These are phyloP conservation scores for Chelonus formosanus DNA, from an alignment of 2,888 invertebrate genomes.

Conservation along the genomic window DNA sequence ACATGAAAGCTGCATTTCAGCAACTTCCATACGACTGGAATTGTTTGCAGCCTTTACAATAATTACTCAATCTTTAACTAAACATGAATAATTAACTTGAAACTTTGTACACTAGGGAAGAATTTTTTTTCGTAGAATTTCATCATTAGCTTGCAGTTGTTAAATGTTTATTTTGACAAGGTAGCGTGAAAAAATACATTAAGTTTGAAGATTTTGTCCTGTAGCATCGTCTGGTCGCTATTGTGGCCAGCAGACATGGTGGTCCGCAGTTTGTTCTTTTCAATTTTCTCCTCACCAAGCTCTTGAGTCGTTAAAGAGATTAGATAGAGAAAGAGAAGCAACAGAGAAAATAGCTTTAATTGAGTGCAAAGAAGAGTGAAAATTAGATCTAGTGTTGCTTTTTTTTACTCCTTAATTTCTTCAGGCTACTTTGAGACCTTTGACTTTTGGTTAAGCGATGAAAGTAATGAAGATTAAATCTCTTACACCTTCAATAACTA, in stretches of 20 bases:
- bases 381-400: no score
- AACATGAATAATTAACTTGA: no score
- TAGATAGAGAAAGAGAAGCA: not conserved
- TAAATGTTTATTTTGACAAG: slow-evolving; percentile 48
- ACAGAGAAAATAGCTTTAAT: no score
- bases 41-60: no score
- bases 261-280: slow-evolving; percentile 36
- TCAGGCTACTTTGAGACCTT: no score
- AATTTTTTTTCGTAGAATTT: not conserved
- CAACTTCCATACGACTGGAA: no score
- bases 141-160: slow-evolving; percentile 14
- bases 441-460: no score
- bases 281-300: slow-evolving; percentile 36
- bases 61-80: no score
- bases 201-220: slow-evolving; percentile 36
- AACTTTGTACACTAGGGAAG: not conserved
- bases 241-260: slow-evolving; percentile 20
- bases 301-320: slow-evolving; percentile 41
- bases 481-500: no score
- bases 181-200: slow-evolving; percentile 49
- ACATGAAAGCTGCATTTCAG: not conserved
- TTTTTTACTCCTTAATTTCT: no score
- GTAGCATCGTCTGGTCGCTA: slow-evolving; percentile 34
- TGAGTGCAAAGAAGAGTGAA: no score
- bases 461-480: no score